Evolutionary conservation across 2,797 vertebrate genomes (phyloP).

Genomic region (Myotis planiceps): DNA sequence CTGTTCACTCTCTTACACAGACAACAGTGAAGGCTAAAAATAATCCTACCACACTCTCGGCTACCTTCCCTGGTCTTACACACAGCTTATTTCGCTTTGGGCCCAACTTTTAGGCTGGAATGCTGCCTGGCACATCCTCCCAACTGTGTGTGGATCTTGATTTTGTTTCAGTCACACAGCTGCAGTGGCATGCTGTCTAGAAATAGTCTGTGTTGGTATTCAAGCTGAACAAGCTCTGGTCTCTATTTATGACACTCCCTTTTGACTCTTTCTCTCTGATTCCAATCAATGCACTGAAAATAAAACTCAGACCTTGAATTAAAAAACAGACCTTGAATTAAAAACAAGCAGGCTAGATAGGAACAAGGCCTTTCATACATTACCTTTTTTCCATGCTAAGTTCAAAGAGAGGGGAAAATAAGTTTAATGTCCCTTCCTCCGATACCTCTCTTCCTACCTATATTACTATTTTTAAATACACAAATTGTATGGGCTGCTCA

Average conservation of each 20-base stretch:
- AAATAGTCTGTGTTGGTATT: conserved; percentile 57
- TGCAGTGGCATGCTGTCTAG: conserved; percentile 37
- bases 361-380: conserved; percentile 36
- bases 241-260: conserved; percentile 63
- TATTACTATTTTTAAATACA: conserved; percentile 37
- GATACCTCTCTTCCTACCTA: not conserved
- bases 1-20: not conserved
- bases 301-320: conserved; percentile 55
- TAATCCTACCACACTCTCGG: not conserved
- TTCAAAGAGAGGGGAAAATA: not conserved
- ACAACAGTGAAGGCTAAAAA: not conserved
- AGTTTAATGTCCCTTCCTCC: not conserved
- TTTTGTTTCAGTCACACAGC: conserved; percentile 44
- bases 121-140: not conserved
- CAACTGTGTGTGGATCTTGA: not conserved
- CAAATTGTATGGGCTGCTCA: not conserved
- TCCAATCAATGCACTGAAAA: conserved; percentile 66
- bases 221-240: conserved; percentile 53
- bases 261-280: conserved; percentile 57
- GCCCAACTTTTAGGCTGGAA: conserved; percentile 13
- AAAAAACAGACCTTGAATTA: conserved; percentile 23
- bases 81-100: not conserved
- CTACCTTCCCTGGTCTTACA: not conserved
- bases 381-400: not conserved
- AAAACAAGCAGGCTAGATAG: not conserved